A percentile compares a stretch with the other conserved stretches of the same genome.
phyloP scores from a whole-genome alignment of 2,113 vertebrate genomes.

The Trachemys scripta region DNA sequence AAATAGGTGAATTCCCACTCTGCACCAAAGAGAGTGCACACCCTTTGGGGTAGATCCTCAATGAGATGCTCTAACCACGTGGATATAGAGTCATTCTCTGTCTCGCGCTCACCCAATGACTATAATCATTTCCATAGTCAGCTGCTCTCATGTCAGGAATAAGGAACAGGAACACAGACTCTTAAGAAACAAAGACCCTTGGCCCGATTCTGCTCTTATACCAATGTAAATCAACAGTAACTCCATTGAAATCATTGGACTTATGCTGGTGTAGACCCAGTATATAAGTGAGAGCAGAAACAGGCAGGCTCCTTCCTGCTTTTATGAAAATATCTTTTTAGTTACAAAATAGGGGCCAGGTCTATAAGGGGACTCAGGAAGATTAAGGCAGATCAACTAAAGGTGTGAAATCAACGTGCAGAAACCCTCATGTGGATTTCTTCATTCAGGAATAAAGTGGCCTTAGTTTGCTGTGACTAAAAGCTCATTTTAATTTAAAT shows the following conservation, averaged over 20 bases:
- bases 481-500: not conserved
- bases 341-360: not conserved
- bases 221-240: accelerated
- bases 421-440: not conserved
- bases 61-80: not conserved
- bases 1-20: accelerated
- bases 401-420: not conserved
- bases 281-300: not conserved
- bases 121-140: not conserved
- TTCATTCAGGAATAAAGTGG: not conserved
- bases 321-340: not conserved
- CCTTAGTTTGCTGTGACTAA: not conserved
- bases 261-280: not conserved
- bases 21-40: accelerated
- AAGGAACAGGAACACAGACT: accelerated
- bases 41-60: accelerated
- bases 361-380: not conserved
- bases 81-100: not conserved
- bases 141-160: accelerated
- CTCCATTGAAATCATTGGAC: not conserved
- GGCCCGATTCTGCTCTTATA: accelerated
- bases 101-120: not conserved
- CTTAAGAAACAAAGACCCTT: not conserved
- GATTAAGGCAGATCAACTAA: not conserved
- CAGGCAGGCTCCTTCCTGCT: accelerated